phyloP scores from a whole-genome alignment of 2,113 vertebrate genomes.

The Megaceryle maxima region DNA sequence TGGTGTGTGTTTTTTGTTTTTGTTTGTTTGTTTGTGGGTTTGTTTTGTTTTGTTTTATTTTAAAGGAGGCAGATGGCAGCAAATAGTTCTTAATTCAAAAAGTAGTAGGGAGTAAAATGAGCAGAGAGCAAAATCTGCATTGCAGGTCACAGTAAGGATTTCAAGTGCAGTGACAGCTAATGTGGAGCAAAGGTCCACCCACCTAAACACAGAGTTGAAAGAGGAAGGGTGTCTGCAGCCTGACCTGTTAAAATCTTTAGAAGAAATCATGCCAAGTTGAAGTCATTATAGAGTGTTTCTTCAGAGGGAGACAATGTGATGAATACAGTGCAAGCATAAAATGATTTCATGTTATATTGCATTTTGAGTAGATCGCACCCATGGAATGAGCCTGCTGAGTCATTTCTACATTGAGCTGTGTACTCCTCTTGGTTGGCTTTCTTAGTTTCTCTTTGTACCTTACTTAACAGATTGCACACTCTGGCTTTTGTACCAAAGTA shows the following conservation, averaged over 20 bases:
- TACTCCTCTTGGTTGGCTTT: not conserved
- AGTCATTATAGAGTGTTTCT: not conserved
- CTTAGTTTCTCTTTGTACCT: not conserved
- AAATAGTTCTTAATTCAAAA: not conserved
- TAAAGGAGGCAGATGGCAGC: not conserved
- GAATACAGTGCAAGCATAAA: not conserved
- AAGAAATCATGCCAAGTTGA: not conserved
- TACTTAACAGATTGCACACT: not conserved
- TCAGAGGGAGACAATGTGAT: not conserved
- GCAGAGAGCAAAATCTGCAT: not conserved
- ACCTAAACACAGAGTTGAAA: not conserved
- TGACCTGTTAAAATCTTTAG: not conserved
- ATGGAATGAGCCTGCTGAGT: not conserved
- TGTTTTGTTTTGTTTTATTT: not conserved
- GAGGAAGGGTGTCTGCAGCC: not conserved
- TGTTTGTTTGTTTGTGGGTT: no score
- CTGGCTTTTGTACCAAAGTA: not conserved
- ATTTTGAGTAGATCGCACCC: not conserved
- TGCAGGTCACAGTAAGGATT: not conserved
- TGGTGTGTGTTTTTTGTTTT: no score
- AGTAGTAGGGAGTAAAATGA: not conserved
- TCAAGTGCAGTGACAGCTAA: not conserved
- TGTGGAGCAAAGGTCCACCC: not conserved
- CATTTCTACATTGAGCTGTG: not conserved
- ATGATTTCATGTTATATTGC: not conserved